Evolutionary conservation across 2,888 invertebrate genomes (phyloP), one percentile per base, ranked within the genome.

Genomic region (Petrolisthes manimaculis): DNA sequence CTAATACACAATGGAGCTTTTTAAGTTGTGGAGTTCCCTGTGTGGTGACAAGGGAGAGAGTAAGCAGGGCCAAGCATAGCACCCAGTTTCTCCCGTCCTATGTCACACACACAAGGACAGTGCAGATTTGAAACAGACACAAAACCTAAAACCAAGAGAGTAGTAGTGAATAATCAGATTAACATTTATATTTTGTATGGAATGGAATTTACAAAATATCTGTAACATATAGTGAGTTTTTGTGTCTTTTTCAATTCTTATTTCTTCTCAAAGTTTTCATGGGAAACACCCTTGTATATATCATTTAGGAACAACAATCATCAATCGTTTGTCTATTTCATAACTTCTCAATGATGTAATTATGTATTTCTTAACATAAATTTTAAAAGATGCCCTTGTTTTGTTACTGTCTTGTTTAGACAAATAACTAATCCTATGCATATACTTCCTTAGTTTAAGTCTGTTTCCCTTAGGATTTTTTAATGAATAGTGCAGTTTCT

Each of bases 341-440:
- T 88, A 82, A 88, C 80, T 88, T 88, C 84, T 88, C 82, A 81
- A 88, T 82, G 88, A 88, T 88, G 88, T 88, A 88, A 88, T 88
- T 88, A 88, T 88, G 88, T 88, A 88, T 88, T 88, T 88, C 88
- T 88, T 85, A 88, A 85, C 84, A 88, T 88, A 88, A 88, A 88
- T 61, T 83, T 69, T 77, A 85, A 85, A 88, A 88, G 84, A 87
- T 61, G 83, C 51, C 56, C 51, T 78, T 82, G 21, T 14, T 37
- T 74, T 56, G 21, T 82, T 74, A 37, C 37, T 37, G 37, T 37
- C 37, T 37, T 37, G 2, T 37, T 37, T 37, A 37, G 37, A 37
- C 37, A 37, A 37, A 37, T 37, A 2, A 37, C 37, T 37, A 37
- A 37, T 37, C 37, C 37, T 37, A 37, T 37, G 37, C 37, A 37